Evolutionary conservation across 2,797 vertebrate genomes (phyloP).

Genomic region (Cygnus olor): DNA sequence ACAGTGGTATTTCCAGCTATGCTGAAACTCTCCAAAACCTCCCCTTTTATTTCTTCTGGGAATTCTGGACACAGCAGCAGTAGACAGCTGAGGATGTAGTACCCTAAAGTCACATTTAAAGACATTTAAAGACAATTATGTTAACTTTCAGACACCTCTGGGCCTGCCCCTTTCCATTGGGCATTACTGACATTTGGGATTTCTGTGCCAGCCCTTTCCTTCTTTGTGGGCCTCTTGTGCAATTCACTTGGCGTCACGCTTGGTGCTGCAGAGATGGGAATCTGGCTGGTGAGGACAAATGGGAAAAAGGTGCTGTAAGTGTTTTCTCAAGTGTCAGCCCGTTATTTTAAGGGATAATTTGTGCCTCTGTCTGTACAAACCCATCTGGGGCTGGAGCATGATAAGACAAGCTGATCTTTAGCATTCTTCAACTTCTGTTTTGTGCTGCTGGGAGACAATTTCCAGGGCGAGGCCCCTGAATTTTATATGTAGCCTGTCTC

Average conservation of each 20-base stretch:
- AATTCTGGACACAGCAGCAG: neutral
- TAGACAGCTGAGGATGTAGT: neutral
- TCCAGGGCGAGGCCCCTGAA: neutral
- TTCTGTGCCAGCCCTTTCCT: neutral
- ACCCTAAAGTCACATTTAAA: neutral
- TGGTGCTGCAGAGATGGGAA: neutral
- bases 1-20: neutral
- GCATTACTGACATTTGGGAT: neutral
- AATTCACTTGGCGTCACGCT: neutral
- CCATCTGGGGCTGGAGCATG: conserved; percentile 30
- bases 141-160: neutral
- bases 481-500: neutral
- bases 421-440: conserved; percentile 31
- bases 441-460: conserved; percentile 50
- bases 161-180: neutral
- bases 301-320: neutral
- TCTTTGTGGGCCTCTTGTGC: neutral
- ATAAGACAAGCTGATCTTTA: conserved; percentile 58
- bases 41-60: neutral
- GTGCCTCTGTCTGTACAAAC: conserved; percentile 23
- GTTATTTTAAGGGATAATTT: conserved; percentile 15
- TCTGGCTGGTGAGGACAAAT: neutral
- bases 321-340: neutral
- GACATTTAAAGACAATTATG: neutral
- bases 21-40: neutral